phyloP scores from a whole-genome alignment of 2,113 vertebrate species.

The Nipponia nippon region DNA sequence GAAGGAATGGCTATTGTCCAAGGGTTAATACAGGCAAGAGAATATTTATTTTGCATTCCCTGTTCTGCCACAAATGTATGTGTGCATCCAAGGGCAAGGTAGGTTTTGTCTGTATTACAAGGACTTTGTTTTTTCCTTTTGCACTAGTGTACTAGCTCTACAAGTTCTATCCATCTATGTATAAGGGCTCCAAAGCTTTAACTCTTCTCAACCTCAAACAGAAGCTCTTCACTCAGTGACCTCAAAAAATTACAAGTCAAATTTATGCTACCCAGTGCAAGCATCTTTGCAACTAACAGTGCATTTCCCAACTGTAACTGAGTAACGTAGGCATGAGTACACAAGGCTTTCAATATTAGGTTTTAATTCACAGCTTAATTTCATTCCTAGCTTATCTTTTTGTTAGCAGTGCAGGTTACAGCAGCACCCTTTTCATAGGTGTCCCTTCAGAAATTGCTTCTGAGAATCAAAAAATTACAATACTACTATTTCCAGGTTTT shows the following conservation, averaged over 20 bases:
- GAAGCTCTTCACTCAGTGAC: not conserved
- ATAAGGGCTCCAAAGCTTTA: not conserved
- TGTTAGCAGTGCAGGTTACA: not conserved
- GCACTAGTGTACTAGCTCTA: not conserved
- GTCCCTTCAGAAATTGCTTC: not conserved
- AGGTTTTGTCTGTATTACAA: not conserved
- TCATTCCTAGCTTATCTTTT: not conserved
- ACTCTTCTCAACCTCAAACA: not conserved
- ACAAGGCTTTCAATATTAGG: not conserved
- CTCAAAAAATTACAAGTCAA: not conserved
- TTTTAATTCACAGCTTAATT: not conserved
- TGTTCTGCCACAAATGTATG: not conserved
- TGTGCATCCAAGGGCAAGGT: not conserved
- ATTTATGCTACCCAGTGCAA: not conserved
- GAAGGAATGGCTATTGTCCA: not conserved
- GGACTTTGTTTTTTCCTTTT: not conserved
- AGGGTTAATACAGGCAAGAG: not conserved
- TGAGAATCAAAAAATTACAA: not conserved
- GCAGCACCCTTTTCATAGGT: not conserved
- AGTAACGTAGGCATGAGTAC: not conserved
- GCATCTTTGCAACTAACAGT: not conserved
- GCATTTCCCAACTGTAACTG: not conserved
- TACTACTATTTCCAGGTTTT: not conserved
- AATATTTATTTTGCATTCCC: not conserved
- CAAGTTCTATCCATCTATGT: not conserved